phyloP scores from a whole-genome alignment of 2,113 vertebrate species.

The Pelvicachromis taeniatus region DNA sequence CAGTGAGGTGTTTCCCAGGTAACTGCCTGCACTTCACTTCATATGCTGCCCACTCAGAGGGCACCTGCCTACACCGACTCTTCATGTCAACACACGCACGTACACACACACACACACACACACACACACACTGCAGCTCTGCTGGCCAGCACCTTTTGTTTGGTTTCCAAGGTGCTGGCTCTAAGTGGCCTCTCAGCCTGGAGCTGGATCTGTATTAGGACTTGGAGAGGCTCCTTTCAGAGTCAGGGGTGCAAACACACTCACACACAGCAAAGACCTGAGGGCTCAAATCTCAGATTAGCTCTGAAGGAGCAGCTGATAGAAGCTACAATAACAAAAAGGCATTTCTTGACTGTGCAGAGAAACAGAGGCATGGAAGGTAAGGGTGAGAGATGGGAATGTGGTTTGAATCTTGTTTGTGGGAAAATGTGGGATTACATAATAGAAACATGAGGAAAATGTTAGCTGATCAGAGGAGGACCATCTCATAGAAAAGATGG shows the following conservation, averaged over 20 bases:
- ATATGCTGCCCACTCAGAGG: conserved; percentile 40
- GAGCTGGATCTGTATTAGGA: conserved; percentile 13
- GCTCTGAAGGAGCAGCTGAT: conserved; percentile 7
- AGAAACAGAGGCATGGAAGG: conserved; percentile 48
- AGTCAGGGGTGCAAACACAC: background rate
- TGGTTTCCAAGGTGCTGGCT: conserved; percentile 66
- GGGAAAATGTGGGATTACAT: background rate
- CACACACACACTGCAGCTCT: background rate
- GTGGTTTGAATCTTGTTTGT: background rate
- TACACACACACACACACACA: background rate
- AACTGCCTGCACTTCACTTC: conserved; percentile 50
- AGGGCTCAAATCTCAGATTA: conserved; percentile 17
- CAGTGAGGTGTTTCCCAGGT: conserved; percentile 59
- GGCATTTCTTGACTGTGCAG: background rate
- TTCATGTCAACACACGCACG: background rate
- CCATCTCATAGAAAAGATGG: background rate
- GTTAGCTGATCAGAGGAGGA: background rate
- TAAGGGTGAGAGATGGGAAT: conserved; percentile 17
- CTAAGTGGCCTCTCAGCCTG: conserved; percentile 51
- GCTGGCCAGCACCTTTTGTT: conserved; percentile 48
- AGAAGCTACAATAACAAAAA: background rate
- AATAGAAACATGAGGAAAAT: background rate
- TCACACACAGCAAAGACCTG: background rate
- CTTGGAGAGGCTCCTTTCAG: conserved; percentile 28
- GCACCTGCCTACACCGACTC: conserved; percentile 39